Base-by-base conservation (phyloP, 2,797 vertebrate genomes). In the Platalea minor region DNA sequence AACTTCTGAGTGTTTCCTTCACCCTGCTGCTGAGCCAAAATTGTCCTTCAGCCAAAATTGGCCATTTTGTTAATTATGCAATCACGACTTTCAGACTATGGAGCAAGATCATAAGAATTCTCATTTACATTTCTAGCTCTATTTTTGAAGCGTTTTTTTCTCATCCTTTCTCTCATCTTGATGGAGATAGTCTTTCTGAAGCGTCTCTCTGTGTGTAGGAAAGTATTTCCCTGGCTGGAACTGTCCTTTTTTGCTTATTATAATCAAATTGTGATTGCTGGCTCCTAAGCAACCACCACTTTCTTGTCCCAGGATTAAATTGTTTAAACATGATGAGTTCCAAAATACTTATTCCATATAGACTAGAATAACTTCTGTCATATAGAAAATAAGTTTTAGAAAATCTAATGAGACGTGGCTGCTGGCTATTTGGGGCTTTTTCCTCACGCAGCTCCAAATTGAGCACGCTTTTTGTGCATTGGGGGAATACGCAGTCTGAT, bases 51-150 rank as follows among this genome's bases (percentile, higher is more conserved):
- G 68, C 80, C 64, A 41, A 86, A 95, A 91, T 21, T 70, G 57
- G n/a, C 77, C 26, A n/a, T 88, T 92, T 91, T 91, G 63, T 76
- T 89, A 95, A 89, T 92, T 88, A 92, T 18, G 33, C 67, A 93
- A 54, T 91, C 84, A 63, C 72, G 69, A 48, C 61, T 94, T 85
- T 39, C 24, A n/a, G 54, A 11, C 70, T 73, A 39, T 33, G 39
- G 46, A 85, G n/a, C 35, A 54, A 73, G 56, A 89, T 85, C 17
- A 48, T 83, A 88, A 89, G 21, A 83, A 63, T 73, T 79, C 70
- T 91, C 60, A 87, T 91, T 89, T 94, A 57, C 57, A 91, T 93
- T 80, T 83, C 64, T 77, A 5, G 51, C 21, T 91, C 39, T 95
- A 39, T 85, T 93, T 96, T 84, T 85, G 31, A 93, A 76, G 70